Conservation (phyloP, 2,888 invertebrate genomes). For the Geotrupes spiniger region DNA sequence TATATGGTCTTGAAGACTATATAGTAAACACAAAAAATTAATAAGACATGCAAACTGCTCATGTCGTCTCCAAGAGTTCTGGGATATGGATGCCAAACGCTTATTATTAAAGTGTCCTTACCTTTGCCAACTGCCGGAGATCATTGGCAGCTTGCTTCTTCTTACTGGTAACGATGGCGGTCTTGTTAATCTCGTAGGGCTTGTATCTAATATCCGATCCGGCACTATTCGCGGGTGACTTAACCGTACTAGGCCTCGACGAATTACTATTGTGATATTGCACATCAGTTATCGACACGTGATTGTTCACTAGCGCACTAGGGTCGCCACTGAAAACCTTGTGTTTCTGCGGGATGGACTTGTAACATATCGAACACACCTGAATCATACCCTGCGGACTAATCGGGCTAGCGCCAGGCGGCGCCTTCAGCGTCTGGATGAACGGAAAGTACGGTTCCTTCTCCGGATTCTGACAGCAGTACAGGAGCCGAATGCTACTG, state of each 20-base stretch:
- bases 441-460: conserved; percentile 89
- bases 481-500: conserved; percentile 76
- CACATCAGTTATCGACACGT: conserved; percentile 46
- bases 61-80: no score
- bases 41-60: no score
- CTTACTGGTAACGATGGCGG: conserved; percentile 47
- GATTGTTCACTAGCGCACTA: conserved; percentile 39
- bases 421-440: conserved; percentile 75
- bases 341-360: conserved; percentile 74
- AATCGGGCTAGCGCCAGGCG: conserved; percentile 83
- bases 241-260: conserved; percentile 53
- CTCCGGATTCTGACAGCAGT: conserved; percentile 81
- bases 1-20: no score
- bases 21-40: no score
- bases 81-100: no score
- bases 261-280: conserved; percentile 42
- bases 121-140: conserved; percentile 40
- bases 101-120: no score
- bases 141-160: conserved; percentile 52
- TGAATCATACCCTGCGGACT: conserved; percentile 71
- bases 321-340: conserved; percentile 60
- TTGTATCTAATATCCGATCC: conserved; percentile 60
- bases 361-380: conserved; percentile 81
- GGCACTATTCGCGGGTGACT: conserved; percentile 55
- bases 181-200: conserved; percentile 57